Percentiles rank a stretch among this genome's conserved stretches.
Conservation (phyloP, 2,888 invertebrate species). For the Cheilosia grossa region DNA sequence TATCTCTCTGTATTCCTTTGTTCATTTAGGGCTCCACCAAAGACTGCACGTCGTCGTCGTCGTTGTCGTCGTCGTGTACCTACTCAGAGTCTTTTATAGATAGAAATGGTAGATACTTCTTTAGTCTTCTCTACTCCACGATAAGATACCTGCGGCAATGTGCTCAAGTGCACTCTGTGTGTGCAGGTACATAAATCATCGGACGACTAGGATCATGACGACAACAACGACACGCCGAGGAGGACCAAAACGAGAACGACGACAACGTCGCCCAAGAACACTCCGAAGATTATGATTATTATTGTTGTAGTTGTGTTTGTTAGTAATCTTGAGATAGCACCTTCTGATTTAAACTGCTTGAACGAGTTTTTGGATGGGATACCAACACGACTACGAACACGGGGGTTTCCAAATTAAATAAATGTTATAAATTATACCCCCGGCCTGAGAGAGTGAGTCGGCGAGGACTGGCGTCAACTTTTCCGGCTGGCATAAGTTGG, state of each 20-base stretch:
- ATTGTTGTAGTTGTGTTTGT: constrained; percentile 54
- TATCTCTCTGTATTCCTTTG: constrained; percentile 43
- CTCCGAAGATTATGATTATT: constrained; percentile 65
- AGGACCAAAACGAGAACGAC: constrained; percentile 18
- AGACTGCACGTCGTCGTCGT: constrained; percentile 25
- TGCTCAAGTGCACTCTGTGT: constrained; percentile 68
- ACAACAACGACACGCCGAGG: constrained; percentile 28
- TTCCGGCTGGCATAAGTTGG: constrained; percentile 28
- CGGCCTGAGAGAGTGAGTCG: background rate
- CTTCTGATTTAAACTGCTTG: constrained; percentile 58
- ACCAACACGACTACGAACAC: background rate
- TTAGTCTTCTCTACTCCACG: constrained; percentile 43
- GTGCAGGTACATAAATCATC: constrained; percentile 75
- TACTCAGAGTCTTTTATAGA: constrained; percentile 42
- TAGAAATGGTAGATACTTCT: constrained; percentile 57
- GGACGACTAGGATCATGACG: constrained; percentile 44
- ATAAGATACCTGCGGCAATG: constrained; percentile 73
- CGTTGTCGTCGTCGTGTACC: constrained; percentile 39
- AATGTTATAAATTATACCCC: constrained; percentile 61
- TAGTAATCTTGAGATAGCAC: constrained; percentile 67
- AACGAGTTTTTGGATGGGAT: constrained; percentile 26
- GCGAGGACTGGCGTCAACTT: background rate
- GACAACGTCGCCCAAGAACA: constrained; percentile 28
- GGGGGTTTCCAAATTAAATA: constrained; percentile 62
- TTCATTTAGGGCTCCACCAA: constrained; percentile 50